Base-by-base conservation (phyloP, 2,888 invertebrate species). In the Graphium colonna region DNA sequence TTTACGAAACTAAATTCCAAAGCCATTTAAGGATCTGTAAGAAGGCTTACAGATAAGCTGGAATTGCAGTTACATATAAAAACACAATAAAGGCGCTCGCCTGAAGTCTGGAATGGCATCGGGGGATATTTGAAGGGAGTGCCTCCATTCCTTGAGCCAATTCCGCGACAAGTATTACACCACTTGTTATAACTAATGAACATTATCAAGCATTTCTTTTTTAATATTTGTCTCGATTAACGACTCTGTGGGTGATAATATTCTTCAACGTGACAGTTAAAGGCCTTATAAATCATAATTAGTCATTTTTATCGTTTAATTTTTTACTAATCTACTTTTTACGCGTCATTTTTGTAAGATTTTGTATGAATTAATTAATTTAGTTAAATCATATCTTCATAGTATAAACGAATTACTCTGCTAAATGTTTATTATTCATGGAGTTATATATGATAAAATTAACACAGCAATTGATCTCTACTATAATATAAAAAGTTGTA, bases 121-220 rank as follows among this genome's bases (percentile, higher is more conserved):
- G 31, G 12, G n/a, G 12, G 47, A 46, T 21, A 41, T 52, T 12
- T 33, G 33, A 46, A 46, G 52, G 52, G 44, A 28, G 16, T 17
- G 48, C 53, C 48, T 38, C 28, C 13, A 12, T 12, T 21, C 12
- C 33, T 7, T 10, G 43, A 53, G 53, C 53, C 53, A 53, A 53
- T 18, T 53, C 43, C n/a, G 38, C 44, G 53, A 48, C 53, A 53
- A 53, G 31, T 48, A 53, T 53, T 48, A 49, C 46, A 38, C 48
- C 39, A 53, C 53, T 53, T 53, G 31, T 42, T 48, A 39, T 49
- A 53, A 53, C 44, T 53, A 53, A 53, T 53, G 48, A 53, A 44
- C 53, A 18, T 53, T 53, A 53, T 53, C 39, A 48, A 48, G 39
- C 48, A 15, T 48, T 49, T 44, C 42, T 49, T 53, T 53, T 53